Percentiles rank a stretch among this genome's conserved stretches.
Conservation (phyloP, 2,797 vertebrate genomes). For the Emydoidea blandingii region DNA sequence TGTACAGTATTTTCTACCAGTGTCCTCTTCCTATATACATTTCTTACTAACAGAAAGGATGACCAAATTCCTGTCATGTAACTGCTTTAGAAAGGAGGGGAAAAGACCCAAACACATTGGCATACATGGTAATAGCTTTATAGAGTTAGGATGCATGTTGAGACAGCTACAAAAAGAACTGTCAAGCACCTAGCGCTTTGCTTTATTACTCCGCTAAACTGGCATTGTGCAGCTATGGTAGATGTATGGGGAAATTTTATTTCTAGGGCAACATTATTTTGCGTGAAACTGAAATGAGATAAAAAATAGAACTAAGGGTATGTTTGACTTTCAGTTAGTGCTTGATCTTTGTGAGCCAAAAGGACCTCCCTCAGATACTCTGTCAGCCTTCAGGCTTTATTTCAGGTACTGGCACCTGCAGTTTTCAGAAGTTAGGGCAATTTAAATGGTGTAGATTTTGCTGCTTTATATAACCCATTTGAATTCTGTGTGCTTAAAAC, state of each 20-base stretch:
- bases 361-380: conserved; percentile 68
- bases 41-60: conserved; percentile 52
- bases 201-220: conserved; percentile 59
- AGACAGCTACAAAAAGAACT: conserved; percentile 62
- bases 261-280: conserved; percentile 75
- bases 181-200: conserved; percentile 65
- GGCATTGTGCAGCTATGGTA: conserved; percentile 59
- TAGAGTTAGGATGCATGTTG: conserved; percentile 58
- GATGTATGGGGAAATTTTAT: conserved; percentile 50
- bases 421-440: conserved; percentile 66
- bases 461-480: conserved; percentile 69
- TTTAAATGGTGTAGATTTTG: conserved; percentile 70
- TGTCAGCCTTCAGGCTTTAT: conserved; percentile 62
- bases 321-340: conserved; percentile 66
- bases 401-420: conserved; percentile 65
- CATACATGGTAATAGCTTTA: conserved; percentile 54
- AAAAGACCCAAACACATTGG: conserved; percentile 46
- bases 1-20: not conserved
- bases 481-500: conserved; percentile 41
- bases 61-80: conserved; percentile 50
- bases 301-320: conserved; percentile 56
- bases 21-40: not conserved
- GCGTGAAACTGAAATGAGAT: conserved; percentile 66
- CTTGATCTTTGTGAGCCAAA: conserved; percentile 67
- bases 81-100: conserved; percentile 59